Evolutionary conservation across 2,797 vertebrate genomes (phyloP).

Genomic region (Characodon lateralis): DNA sequence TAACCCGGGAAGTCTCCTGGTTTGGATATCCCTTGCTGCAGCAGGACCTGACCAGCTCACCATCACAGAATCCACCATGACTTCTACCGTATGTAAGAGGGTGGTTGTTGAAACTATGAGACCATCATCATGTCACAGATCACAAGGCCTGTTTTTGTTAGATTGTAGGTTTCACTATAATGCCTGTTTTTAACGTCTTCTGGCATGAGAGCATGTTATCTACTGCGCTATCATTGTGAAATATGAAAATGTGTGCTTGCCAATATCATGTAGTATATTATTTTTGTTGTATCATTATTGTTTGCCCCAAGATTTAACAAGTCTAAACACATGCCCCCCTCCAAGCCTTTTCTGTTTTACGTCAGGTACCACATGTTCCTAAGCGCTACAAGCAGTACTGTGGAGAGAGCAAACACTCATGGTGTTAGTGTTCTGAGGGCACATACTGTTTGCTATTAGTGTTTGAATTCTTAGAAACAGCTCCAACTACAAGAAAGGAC

Average conservation of each 20-base stretch:
- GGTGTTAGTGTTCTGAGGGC: slow-evolving; percentile 28
- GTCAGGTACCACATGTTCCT: slow-evolving; percentile 53
- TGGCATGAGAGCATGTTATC: background rate
- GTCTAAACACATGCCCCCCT: slow-evolving; percentile 47
- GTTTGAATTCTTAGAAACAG: slow-evolving; percentile 58
- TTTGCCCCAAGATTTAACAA: slow-evolving; percentile 55
- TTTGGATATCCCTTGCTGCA: background rate
- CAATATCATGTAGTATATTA: slow-evolving; percentile 18
- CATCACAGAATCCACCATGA: background rate
- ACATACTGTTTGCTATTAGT: slow-evolving; percentile 42
- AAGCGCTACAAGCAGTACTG: slow-evolving; percentile 30
- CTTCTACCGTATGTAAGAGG: background rate
- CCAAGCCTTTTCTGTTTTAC: slow-evolving; percentile 30
- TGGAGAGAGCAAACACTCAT: slow-evolving; percentile 50
- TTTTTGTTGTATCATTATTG: slow-evolving; percentile 27
- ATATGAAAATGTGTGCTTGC: slow-evolving; percentile 31
- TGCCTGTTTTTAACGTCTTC: slow-evolving; percentile 9
- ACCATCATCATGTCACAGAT: background rate
- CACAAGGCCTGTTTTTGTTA: background rate
- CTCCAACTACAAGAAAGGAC: background rate
- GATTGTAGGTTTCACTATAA: slow-evolving; percentile 5
- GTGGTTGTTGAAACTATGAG: background rate
- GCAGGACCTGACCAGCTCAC: background rate
- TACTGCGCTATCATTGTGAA: slow-evolving; percentile 17
- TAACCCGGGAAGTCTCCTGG: background rate